Evolutionary conservation across 2,113 vertebrate species (phyloP).

Genomic region (Chaetops frenatus): DNA sequence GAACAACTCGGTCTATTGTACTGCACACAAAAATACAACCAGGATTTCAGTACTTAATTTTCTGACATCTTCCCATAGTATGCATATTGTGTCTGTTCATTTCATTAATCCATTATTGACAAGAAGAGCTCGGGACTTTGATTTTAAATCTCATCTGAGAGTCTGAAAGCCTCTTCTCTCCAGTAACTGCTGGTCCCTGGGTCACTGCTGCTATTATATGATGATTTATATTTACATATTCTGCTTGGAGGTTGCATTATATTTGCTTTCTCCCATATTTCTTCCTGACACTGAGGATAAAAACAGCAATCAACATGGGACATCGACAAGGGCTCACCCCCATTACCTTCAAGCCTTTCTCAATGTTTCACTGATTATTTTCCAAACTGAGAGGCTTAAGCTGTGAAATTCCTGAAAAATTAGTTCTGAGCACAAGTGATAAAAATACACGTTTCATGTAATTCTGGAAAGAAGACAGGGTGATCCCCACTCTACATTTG

Average conservation of each 20-base stretch:
- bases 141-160: constrained; percentile 3
- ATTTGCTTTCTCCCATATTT: not conserved
- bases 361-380: not conserved
- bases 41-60: not conserved
- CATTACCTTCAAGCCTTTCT: not conserved
- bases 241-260: not conserved
- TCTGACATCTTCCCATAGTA: not conserved
- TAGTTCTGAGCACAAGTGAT: not conserved
- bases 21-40: not conserved
- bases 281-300: not conserved
- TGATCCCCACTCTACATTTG: not conserved
- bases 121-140: not conserved
- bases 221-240: not conserved
- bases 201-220: not conserved
- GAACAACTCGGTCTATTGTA: not conserved
- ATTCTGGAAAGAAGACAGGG: not conserved
- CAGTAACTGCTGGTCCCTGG: not conserved
- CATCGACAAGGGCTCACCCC: not conserved
- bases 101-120: not conserved
- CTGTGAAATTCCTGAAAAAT: constrained; percentile 12
- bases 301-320: not conserved
- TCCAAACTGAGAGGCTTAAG: not conserved
- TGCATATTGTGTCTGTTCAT: not conserved
- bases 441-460: not conserved
- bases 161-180: not conserved